A percentile compares a stretch with the other conserved stretches of the same genome.
phyloP scores from a whole-genome alignment of 1,140 invertebrate genomes.

The Brachystomella parvula region DNA sequence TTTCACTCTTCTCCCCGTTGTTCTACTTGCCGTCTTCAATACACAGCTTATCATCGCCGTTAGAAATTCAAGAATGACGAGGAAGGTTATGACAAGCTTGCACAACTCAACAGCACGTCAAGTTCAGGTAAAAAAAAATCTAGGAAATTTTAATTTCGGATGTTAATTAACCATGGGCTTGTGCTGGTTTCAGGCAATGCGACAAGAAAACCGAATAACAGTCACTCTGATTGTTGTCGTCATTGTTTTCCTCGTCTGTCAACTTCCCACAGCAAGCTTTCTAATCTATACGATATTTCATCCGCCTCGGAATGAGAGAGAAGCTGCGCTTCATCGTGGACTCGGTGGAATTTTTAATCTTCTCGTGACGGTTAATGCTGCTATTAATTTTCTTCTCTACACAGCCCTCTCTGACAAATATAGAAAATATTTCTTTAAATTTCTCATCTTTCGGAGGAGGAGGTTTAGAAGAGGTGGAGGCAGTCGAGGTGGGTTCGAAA shows the following conservation, averaged over 20 bases:
- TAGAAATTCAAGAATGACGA: background rate
- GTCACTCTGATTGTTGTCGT: slow-evolving; percentile 67
- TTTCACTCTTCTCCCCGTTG: slow-evolving; percentile 59
- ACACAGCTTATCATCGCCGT: slow-evolving; percentile 60
- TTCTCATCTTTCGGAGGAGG: slow-evolving; percentile 47
- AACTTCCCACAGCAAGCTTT: slow-evolving; percentile 56
- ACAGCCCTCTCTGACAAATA: slow-evolving; percentile 68
- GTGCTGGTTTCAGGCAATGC: slow-evolving; percentile 35
- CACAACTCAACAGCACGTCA: background rate
- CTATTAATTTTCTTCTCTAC: slow-evolving; percentile 61
- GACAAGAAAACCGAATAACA: slow-evolving; percentile 63
- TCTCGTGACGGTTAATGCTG: slow-evolving; percentile 56
- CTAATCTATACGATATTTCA: slow-evolving; percentile 48
- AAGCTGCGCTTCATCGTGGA: slow-evolving; percentile 29
- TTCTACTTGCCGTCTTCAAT: slow-evolving; percentile 63
- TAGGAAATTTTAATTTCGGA: background rate
- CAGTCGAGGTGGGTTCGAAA: slow-evolving; percentile 14
- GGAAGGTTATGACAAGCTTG: slow-evolving; percentile 6
- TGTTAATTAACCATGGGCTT: background rate
- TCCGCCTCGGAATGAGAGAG: slow-evolving; percentile 41
- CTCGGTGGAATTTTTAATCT: slow-evolving; percentile 66
- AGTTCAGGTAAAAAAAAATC: background rate
- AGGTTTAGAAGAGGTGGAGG: slow-evolving; percentile 45
- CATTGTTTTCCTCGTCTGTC: slow-evolving; percentile 63
- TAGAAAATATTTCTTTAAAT: slow-evolving; percentile 59